Percentiles rank a stretch among this genome's conserved stretches.
Conservation (phyloP, 2,113 vertebrate genomes). For the Thamnaconus septentrionalis region DNA sequence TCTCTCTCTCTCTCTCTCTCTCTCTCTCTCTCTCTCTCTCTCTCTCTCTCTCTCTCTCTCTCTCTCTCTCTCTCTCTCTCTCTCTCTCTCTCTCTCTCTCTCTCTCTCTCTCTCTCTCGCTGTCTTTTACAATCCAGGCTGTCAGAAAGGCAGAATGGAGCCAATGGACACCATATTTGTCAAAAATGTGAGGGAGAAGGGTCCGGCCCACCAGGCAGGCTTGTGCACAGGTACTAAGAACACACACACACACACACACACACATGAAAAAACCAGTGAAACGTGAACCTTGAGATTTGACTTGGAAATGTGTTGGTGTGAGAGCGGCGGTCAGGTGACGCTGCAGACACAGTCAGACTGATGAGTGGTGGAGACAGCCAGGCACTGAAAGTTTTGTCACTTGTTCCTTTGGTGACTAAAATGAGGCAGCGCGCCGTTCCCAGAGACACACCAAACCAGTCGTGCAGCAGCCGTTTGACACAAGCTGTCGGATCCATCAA, state of each 20-base stretch:
- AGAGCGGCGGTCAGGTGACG: constrained; percentile 11
- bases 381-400: not conserved
- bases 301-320: constrained; percentile 40
- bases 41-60: not conserved
- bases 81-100: no score
- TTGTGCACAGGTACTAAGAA: constrained; percentile 85
- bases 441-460: constrained; percentile 29
- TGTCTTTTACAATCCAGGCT: constrained; percentile 57
- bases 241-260: not conserved
- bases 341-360: not conserved
- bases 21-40: not conserved
- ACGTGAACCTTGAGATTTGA: constrained; percentile 29
- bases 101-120: not conserved
- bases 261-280: not conserved
- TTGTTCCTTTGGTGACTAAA: no score
- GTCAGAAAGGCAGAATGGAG: constrained; percentile 82
- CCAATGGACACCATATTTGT: constrained; percentile 99
- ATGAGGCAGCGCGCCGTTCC: no score
- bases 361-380: no score
- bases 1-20: no score
- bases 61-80: not conserved
- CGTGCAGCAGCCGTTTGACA: not conserved
- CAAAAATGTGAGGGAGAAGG: constrained; percentile 92
- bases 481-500: constrained; percentile 6
- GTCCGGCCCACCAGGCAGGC: constrained; percentile 90